Conservation (phyloP, 2,797 vertebrate genomes). For the Chanos chanos region DNA sequence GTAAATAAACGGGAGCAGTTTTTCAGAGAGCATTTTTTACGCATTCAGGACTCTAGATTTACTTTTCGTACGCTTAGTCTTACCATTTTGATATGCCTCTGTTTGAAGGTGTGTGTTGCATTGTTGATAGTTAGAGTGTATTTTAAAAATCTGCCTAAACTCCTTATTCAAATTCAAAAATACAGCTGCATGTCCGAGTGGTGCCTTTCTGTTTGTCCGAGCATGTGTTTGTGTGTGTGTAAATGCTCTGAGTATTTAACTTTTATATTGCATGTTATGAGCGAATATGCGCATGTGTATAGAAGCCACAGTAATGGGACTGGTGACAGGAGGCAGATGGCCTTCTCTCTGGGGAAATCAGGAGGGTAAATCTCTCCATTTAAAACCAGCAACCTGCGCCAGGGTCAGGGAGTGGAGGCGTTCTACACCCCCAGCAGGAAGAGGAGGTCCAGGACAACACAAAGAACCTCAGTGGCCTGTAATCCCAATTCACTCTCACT, state of each 20-base stretch:
- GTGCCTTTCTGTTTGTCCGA: conserved; percentile 3
- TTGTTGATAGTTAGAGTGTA: no score
- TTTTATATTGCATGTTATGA: conserved; percentile 5
- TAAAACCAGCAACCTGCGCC: conserved; percentile 48
- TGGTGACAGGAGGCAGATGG: conserved; percentile 59
- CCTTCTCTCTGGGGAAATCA: conserved; percentile 53
- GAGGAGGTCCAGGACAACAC: not conserved
- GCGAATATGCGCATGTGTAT: conserved; percentile 24
- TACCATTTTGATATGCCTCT: no score
- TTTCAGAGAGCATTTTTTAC: no score
- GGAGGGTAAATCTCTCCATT: conserved; percentile 60
- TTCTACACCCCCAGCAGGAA: conserved; percentile 23
- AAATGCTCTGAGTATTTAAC: conserved; percentile 22
- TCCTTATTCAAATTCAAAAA: conserved; percentile 24
- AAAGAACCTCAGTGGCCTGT: conserved; percentile 11
- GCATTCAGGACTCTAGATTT: no score
- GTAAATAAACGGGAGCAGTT: no score
- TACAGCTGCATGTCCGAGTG: conserved; percentile 8
- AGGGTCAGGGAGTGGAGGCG: conserved; percentile 31
- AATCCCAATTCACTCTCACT: conserved; percentile 19
- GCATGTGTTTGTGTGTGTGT: conserved; percentile 21
- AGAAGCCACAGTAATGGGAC: conserved; percentile 32
- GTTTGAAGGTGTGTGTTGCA: no score
- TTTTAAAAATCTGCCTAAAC: no score
- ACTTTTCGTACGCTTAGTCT: no score